Base-by-base conservation (phyloP, 2,888 invertebrate species). In the Lacanobia oleracea region DNA sequence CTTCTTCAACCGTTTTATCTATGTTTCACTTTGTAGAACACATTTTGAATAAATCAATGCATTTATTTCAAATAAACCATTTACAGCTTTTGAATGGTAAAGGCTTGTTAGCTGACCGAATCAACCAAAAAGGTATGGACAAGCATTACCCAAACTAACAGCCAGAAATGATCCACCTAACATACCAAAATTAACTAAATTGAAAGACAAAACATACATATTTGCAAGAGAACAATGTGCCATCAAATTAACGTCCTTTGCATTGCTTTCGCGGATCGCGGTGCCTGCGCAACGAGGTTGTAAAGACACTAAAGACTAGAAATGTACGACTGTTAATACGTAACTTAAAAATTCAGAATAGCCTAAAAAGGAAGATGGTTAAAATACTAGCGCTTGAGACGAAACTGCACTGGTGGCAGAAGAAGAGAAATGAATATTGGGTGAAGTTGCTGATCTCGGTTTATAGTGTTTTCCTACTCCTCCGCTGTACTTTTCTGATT, bases 251-350 rank as follows among this genome's bases (percentile, higher is more conserved):
- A 73, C 48, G 63, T 69, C 57, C 62, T 72, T 79, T 69, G 57
- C 45, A 73, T 78, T n/a, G 67, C 74, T 78, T 82, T 79, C 79
- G 67, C 82, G 64, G 79, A 82, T 69, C 69, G 57, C 63, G 53
- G 79, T 60, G 68, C 79, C 48, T 65, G 64, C 68, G 70, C 45
- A 67, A 10, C 18, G 18, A 60, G 43, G 51, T 72, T 59, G 65
- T 45, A 60, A 56, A 72, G 50, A 12, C 14, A 40, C 40, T 40
- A 2, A 40, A 40, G 1, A 65, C 40, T 63, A 63, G 37, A 53
- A 37, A 54, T 40, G 2, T 53, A 12, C 61, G 27, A 72, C 21
- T 33, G 5, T 5, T 53, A 1, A 7, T 2, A 43, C 8, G 12
- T 43, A 12, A 43, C 43, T 12, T 43, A 12, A 43, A 43, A 43